Conservation (phyloP, 1,140 invertebrate genomes). For the Trichonephila clavipes region DNA sequence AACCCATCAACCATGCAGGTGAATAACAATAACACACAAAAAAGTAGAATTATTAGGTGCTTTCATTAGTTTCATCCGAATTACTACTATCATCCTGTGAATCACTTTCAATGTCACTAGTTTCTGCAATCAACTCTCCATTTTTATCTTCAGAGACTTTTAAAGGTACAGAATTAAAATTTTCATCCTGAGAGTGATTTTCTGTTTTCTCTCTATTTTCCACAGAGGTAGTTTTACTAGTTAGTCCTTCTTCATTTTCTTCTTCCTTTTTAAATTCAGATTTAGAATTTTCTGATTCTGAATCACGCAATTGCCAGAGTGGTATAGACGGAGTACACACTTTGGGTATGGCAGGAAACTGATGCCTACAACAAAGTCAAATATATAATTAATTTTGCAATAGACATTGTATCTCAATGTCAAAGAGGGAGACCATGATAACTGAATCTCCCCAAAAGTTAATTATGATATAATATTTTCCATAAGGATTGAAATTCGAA, state of each 20-base stretch:
- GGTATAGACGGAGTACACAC: neutral
- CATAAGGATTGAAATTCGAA: too few species aligned
- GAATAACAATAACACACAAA: too few species aligned
- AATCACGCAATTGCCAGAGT: neutral
- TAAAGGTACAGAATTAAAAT: neutral
- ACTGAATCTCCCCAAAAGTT: too few species aligned
- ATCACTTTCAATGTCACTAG: neutral
- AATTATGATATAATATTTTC: too few species aligned
- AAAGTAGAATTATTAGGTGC: too few species aligned
- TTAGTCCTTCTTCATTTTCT: neutral
- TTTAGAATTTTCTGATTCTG: neutral
- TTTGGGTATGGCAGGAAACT: constrained; percentile 25
- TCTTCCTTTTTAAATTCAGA: neutral
- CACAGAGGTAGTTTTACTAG: neutral
- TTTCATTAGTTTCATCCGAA: too few species aligned
- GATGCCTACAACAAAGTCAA: neutral
- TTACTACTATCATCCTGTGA: neutral
- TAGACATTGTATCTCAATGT: neutral
- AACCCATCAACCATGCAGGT: too few species aligned
- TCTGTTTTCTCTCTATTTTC: neutral
- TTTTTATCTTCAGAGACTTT: neutral
- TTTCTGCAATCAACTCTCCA: neutral
- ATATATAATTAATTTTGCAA: neutral
- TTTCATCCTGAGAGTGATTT: neutral
- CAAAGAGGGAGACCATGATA: neutral